Conservation (phyloP, 2,888 invertebrate genomes). For the Ctenicera cuprea region DNA sequence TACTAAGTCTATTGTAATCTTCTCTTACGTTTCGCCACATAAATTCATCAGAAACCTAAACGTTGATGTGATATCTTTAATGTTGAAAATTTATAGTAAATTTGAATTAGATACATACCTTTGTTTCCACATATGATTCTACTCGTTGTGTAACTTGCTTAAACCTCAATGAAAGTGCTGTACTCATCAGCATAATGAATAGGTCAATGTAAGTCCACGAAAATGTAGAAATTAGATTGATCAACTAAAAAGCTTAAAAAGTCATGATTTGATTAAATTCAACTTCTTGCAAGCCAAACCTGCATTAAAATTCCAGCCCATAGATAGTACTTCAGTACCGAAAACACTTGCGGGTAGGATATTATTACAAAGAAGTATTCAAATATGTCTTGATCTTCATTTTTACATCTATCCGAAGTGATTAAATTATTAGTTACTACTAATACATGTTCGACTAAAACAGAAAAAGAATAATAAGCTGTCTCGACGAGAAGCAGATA, state of each 20-base stretch:
- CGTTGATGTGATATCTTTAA: constrained; percentile 31
- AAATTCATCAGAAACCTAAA: constrained; percentile 76
- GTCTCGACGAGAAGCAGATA: background rate
- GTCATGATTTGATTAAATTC: background rate
- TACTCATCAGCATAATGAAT: constrained; percentile 83
- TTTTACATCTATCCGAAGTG: constrained; percentile 12
- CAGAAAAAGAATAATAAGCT: background rate
- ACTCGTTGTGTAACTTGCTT: constrained; percentile 70
- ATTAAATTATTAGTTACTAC: constrained; percentile 39
- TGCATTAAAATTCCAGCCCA: constrained; percentile 72
- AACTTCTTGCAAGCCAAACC: constrained; percentile 35
- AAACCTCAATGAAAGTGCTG: constrained; percentile 80
- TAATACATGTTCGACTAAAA: constrained; percentile 56
- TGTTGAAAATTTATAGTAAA: background rate
- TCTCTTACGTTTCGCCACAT: constrained; percentile 80
- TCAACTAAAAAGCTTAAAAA: constrained; percentile 52
- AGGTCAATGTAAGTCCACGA: constrained; percentile 85
- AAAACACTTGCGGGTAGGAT: constrained; percentile 73
- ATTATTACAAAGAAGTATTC: constrained; percentile 40
- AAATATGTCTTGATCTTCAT: constrained; percentile 20
- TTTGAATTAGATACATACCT: constrained; percentile 7
- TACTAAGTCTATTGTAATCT: constrained; percentile 78
- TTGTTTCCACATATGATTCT: constrained; percentile 27
- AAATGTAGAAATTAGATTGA: constrained; percentile 79
- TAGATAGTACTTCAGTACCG: constrained; percentile 69